Percentiles rank a stretch among this genome's conserved stretches.
Conservation (phyloP, 2,888 invertebrate genomes). For the Cantharis nigra region DNA sequence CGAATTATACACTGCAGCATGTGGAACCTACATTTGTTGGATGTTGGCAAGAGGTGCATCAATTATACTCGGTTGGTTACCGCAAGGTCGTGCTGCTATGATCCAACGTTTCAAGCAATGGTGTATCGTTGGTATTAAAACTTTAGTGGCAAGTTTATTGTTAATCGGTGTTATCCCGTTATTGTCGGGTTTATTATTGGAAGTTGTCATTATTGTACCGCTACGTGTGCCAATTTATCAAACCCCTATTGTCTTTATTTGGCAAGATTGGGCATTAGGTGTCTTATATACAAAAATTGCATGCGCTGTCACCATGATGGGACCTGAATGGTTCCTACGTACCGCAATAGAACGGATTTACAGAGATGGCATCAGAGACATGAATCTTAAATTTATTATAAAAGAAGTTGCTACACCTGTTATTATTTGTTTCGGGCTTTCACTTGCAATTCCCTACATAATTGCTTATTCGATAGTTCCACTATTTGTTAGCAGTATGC, state of each 20-base stretch:
- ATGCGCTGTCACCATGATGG: conserved; percentile 96
- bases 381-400: conserved; percentile 87
- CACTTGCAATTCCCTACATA: conserved; percentile 92
- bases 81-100: conserved; percentile 82
- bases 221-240: conserved; percentile 89
- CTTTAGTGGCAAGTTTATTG: conserved; percentile 75
- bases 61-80: conserved; percentile 84
- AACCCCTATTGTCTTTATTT: conserved; percentile 85
- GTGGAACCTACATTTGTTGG: conserved; percentile 95
- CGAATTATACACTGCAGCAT: conserved; percentile 94
- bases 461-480: conserved; percentile 79
- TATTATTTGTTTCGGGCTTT: conserved; percentile 84
- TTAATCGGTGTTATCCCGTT: conserved; percentile 90
- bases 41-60: conserved; percentile 82
- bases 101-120: conserved; percentile 73
- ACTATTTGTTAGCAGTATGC: conserved; percentile 65
- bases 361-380: conserved; percentile 89
- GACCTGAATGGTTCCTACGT: conserved; percentile 93
- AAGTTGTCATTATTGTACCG: conserved; percentile 90
- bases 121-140: conserved; percentile 75
- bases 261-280: conserved; percentile 98
- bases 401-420: conserved; percentile 88
- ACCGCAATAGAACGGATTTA: conserved; percentile 92
- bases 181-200: conserved; percentile 88
- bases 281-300: conserved; percentile 97